These are phyloP conservation scores for Ctenopoma kingsleyae DNA, from an alignment of 2,797 vertebrate species.

Conservation along the genomic window DNA sequence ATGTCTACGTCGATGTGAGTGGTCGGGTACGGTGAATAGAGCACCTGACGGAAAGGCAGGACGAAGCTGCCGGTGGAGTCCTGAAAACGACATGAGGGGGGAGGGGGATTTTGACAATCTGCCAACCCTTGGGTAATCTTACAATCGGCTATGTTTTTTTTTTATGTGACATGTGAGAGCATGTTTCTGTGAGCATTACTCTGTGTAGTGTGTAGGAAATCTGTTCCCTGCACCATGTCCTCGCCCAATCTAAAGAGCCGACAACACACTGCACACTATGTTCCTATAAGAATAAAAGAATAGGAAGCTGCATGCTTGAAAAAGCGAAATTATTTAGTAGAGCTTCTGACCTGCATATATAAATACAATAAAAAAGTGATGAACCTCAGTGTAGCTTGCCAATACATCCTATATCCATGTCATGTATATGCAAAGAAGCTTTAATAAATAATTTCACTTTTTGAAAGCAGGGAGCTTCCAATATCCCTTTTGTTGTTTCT, in stretches of 20 bases:
- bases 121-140: not conserved
- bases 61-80: constrained; percentile 97
- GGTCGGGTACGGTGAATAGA: constrained; percentile 95
- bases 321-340: not conserved
- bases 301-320: not conserved
- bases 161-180: not conserved
- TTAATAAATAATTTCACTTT: constrained; percentile 5
- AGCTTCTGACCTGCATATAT: not conserved
- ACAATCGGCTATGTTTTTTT: not conserved
- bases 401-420: constrained; percentile 1
- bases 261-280: not conserved
- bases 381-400: not conserved
- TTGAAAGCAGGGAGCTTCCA: not conserved
- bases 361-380: not conserved
- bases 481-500: constrained; percentile 8
- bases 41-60: constrained; percentile 95
- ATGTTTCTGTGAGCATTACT: not conserved
- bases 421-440: not conserved
- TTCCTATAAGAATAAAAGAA: not conserved
- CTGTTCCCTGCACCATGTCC: not conserved
- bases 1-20: constrained; percentile 98
- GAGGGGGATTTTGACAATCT: not conserved
- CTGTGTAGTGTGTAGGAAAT: not conserved
- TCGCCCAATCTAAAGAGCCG: not conserved
- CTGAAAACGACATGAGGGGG: constrained; percentile 67